Evolutionary conservation across 2,113 vertebrate species (phyloP), one percentile per base, ranked within the genome.

Genomic region (Centropristis striata): DNA sequence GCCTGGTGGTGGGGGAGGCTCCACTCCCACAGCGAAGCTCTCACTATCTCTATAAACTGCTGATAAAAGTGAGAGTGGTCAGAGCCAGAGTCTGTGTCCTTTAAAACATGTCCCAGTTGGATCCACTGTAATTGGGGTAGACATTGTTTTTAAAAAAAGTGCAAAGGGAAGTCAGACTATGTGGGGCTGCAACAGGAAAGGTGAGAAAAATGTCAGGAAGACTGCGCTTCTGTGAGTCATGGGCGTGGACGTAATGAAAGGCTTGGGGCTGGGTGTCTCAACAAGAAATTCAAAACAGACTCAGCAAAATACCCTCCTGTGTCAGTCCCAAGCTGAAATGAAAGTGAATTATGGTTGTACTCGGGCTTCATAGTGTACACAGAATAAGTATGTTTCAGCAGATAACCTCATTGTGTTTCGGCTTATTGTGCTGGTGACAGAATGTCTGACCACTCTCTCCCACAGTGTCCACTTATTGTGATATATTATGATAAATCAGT

Each of bases 161-260:
- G 21, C 6, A 14, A 2, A 20, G 42, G 75, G 74, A 76, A 76
- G 61, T 46, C 14, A 44, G 37, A 11, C 14, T 27, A 14, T 5
- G n/a, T n/a, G 57, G 7, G 25, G n/a, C 44, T 49, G 39, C 47
- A 72, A 85, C 87, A 89, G 90, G 90, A 92, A 92, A 90, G 86
- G 90, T 88, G 87, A 92, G 74, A 80, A 86, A 90, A 91, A 88
- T 86, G 76, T 81, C 91, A 88, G 92, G 90, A 91, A 92, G 85
- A 36, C 68, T 1, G 49, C 11, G 18, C 4, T 25, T 47, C 53
- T 63, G 69, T 81, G 78, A 85, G 78, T 84, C 81, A 72, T 77
- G 86, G 86, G 88, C 3, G 87, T 80, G 75, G 51, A 88, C 65
- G 14, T 63, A 60, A 76, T 47, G 76, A 90, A 54, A 84, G 23